These are phyloP conservation scores for Bungarus multicinctus DNA, from an alignment of 2,113 vertebrate genomes.

Conservation along the genomic window DNA sequence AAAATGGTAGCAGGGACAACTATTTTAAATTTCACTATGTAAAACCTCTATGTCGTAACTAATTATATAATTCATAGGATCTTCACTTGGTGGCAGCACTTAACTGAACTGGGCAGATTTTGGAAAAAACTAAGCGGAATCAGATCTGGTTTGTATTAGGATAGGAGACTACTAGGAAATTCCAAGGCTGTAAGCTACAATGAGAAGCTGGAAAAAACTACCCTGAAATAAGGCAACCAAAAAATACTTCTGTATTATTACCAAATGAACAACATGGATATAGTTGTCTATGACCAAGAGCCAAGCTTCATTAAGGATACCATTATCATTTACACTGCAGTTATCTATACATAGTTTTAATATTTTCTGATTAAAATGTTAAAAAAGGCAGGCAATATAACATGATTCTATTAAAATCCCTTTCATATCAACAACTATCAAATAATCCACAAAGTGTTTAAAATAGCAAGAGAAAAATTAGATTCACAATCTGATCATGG, in stretches of 20 bases:
- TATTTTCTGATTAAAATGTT: not conserved
- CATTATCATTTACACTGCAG: not conserved
- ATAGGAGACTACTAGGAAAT: not conserved
- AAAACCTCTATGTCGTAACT: not conserved
- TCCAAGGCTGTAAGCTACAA: not conserved
- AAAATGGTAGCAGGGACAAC: not conserved
- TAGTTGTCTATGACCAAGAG: not conserved
- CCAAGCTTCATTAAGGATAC: not conserved
- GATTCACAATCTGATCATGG: not conserved
- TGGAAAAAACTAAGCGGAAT: not conserved
- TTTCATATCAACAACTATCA: not conserved
- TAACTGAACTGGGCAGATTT: not conserved
- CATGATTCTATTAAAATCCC: not conserved
- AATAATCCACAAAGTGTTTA: not conserved
- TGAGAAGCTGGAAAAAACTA: not conserved
- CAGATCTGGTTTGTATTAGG: not conserved
- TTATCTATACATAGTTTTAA: not conserved
- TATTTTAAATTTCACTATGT: not conserved
- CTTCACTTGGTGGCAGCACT: not conserved
- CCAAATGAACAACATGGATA: not conserved
- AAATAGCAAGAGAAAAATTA: not conserved
- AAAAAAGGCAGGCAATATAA: not conserved
- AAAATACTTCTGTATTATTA: not conserved
- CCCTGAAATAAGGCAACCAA: not conserved
- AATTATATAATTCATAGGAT: not conserved